Evolutionary conservation across 2,113 vertebrate species (phyloP).

Genomic region (Gambusia affinis): DNA sequence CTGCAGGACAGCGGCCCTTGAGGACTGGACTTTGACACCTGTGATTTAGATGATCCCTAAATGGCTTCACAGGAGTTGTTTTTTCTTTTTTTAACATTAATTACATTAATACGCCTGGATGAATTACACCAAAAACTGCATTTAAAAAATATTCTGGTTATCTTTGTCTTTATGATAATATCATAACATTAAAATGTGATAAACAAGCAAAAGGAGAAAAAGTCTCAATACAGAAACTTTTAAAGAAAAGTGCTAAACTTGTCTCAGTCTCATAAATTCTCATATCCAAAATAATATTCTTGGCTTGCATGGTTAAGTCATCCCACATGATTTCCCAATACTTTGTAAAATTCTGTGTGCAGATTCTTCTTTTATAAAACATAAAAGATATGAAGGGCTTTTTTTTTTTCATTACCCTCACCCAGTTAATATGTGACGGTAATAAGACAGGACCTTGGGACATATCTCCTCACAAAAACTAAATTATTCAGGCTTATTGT

Average conservation of each 20-base stretch:
- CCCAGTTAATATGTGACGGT: conserved; percentile 39
- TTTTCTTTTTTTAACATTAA: too few relatives aligned
- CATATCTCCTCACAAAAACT: conserved; percentile 49
- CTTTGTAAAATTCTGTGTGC: conserved; percentile 20
- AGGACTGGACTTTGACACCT: too few relatives aligned
- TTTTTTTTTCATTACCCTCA: conserved; percentile 39
- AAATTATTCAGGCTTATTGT: conserved; percentile 75
- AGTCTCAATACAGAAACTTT: background rate
- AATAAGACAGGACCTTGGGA: conserved; percentile 60
- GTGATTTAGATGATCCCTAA: too few relatives aligned
- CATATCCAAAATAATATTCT: background rate
- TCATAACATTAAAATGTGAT: background rate
- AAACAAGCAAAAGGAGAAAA: background rate
- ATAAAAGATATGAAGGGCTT: conserved; percentile 33
- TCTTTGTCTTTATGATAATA: background rate
- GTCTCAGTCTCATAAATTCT: background rate
- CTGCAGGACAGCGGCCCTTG: too few relatives aligned
- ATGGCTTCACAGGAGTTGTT: too few relatives aligned
- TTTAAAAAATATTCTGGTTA: too few relatives aligned
- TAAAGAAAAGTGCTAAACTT: background rate
- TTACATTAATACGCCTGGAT: too few relatives aligned
- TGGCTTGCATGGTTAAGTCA: background rate
- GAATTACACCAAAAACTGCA: too few relatives aligned
- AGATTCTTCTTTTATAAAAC: conserved; percentile 21
- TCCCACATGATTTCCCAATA: background rate